Percentiles rank a stretch among this genome's conserved stretches.
phyloP scores from a whole-genome alignment of 2,113 vertebrate species.

The Ramphastos sulfuratus region DNA sequence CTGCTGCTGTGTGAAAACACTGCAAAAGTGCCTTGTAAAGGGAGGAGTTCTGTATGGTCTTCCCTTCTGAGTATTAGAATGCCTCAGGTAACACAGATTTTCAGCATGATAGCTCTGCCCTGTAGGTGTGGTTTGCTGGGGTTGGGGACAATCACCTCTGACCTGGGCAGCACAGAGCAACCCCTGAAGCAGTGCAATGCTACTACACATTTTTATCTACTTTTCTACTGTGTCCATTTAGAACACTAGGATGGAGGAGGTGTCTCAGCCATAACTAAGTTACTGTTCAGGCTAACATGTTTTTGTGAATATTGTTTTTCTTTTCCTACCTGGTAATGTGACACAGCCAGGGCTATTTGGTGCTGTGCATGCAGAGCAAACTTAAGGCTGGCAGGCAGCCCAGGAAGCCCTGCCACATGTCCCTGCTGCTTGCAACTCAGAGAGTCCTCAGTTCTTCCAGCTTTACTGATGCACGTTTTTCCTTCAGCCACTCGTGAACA shows the following conservation, averaged over 20 bases:
- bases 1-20: neutral
- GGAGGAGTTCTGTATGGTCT: neutral
- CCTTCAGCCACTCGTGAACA: neutral
- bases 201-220: neutral
- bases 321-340: slow-evolving; percentile 46
- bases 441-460: neutral
- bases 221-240: neutral
- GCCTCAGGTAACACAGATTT: neutral
- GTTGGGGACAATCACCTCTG: neutral
- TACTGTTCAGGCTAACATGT: neutral
- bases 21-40: neutral
- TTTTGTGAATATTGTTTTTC: slow-evolving; percentile 1
- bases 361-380: slow-evolving; percentile 1
- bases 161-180: neutral
- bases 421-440: neutral
- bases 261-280: neutral
- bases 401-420: slow-evolving; percentile 25
- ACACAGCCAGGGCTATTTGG: neutral
- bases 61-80: neutral
- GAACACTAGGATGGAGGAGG: neutral
- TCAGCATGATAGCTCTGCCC: neutral
- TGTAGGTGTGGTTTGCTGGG: neutral
- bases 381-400: slow-evolving; percentile 28
- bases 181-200: neutral
- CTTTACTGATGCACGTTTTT: neutral